Conservation (phyloP, 2,888 invertebrate genomes). For the Microctonus aethiopoides region DNA sequence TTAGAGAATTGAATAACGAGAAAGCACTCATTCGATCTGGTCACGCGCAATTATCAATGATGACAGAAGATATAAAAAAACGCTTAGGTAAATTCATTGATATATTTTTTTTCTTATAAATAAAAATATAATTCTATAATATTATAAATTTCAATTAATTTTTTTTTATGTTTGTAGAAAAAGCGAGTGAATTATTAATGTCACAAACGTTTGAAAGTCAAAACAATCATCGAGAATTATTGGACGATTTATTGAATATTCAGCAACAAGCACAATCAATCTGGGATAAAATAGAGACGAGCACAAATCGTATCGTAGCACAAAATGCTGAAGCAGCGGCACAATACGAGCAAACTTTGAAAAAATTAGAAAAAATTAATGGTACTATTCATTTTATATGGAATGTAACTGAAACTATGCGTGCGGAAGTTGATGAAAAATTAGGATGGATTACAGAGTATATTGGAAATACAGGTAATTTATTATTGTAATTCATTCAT, state of each 20-base stretch:
- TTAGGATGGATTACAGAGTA: conserved; percentile 62
- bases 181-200: conserved; percentile 68
- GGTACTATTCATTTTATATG: conserved; percentile 67
- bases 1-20: conserved; percentile 71
- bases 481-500: neutral
- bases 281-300: conserved; percentile 69
- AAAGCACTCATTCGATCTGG: conserved; percentile 72
- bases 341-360: conserved; percentile 69
- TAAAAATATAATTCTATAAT: neutral
- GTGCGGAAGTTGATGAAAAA: conserved; percentile 59
- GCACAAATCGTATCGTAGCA: conserved; percentile 64
- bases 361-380: conserved; percentile 70
- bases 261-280: conserved; percentile 70
- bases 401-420: conserved; percentile 58
- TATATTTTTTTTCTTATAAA: neutral
- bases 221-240: conserved; percentile 70
- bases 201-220: conserved; percentile 68
- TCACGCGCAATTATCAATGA: conserved; percentile 69
- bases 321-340: conserved; percentile 68
- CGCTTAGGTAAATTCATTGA: conserved; percentile 72
- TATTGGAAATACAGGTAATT: conserved; percentile 58
- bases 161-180: conserved; percentile 57
- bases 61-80: conserved; percentile 70
- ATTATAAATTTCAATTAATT: neutral
- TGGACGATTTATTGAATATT: conserved; percentile 70